Conservation (phyloP, 2,888 invertebrate species). For the Ennomos erosarius region DNA sequence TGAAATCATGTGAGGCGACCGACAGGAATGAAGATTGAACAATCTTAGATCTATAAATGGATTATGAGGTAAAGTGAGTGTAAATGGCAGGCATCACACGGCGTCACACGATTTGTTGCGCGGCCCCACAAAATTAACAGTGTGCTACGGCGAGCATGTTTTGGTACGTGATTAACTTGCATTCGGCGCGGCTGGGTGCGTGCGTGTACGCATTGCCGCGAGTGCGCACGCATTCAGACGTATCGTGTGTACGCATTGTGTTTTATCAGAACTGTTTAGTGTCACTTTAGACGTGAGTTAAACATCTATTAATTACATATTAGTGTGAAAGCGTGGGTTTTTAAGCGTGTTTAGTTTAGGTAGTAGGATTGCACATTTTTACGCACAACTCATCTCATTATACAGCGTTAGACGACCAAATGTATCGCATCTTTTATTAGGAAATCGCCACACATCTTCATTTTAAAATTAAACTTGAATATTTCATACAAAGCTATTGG, state of each 20-base stretch:
- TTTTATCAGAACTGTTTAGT: slow-evolving; percentile 43
- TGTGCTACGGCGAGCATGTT: slow-evolving; percentile 78
- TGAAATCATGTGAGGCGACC: no score
- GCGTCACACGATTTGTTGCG: slow-evolving; percentile 51
- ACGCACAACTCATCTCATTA: neutral
- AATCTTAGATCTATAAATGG: neutral
- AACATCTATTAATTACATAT: neutral
- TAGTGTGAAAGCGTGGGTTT: neutral
- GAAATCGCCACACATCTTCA: no score
- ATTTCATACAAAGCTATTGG: no score
- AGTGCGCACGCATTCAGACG: slow-evolving; percentile 23
- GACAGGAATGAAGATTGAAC: no score
- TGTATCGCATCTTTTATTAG: neutral
- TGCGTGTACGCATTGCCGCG: slow-evolving; percentile 7
- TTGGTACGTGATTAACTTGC: slow-evolving; percentile 74
- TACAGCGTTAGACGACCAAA: neutral
- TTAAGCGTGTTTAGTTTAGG: neutral
- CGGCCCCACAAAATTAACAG: slow-evolving; percentile 61
- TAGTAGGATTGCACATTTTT: slow-evolving; percentile 1
- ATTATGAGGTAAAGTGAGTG: neutral
- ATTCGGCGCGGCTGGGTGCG: slow-evolving; percentile 42
- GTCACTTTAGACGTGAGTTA: neutral
- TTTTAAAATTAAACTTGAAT: neutral
- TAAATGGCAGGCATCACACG: slow-evolving; percentile 40
- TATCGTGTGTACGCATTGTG: slow-evolving; percentile 45